These are phyloP conservation scores for Apostichopus californicus DNA, from an alignment of 35 echinoderm and acorn worm species.

Conservation along the genomic window DNA sequence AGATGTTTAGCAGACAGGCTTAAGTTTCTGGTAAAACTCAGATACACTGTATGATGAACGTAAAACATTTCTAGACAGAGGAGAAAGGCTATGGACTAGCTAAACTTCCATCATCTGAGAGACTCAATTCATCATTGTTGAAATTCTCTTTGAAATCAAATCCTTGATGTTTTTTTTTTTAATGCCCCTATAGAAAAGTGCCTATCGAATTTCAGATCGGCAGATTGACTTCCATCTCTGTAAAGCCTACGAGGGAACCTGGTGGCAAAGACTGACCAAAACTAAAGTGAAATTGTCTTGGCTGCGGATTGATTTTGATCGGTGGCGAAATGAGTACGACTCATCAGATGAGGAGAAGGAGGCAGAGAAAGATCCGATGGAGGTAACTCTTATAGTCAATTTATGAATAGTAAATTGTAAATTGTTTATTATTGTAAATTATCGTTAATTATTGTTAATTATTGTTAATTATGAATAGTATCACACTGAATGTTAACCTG, in stretches of 20 bases:
- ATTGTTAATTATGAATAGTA: too few relatives aligned
- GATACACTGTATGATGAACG: too few relatives aligned
- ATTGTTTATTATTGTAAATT: too few relatives aligned
- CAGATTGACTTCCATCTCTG: slow-evolving; percentile 78
- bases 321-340: slow-evolving; percentile 74
- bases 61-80: too few relatives aligned
- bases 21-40: neutral
- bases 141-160: neutral
- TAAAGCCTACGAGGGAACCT: slow-evolving; percentile 51
- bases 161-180: neutral
- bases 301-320: slow-evolving; percentile 96
- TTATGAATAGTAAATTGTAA: too few relatives aligned
- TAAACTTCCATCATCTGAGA: too few relatives aligned
- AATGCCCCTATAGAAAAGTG: slow-evolving; percentile 57
- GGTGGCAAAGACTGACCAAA: slow-evolving; percentile 70
- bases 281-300: slow-evolving; percentile 62
- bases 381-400: neutral
- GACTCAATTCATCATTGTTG: neutral
- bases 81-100: neutral
- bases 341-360: slow-evolving; percentile 63
- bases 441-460: too few relatives aligned
- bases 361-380: neutral
- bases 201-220: slow-evolving; percentile 72
- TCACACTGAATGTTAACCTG: too few relatives aligned
- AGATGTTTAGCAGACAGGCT: neutral